Conservation (phyloP, 2,797 vertebrate species). For the Mastacembelus armatus region DNA sequence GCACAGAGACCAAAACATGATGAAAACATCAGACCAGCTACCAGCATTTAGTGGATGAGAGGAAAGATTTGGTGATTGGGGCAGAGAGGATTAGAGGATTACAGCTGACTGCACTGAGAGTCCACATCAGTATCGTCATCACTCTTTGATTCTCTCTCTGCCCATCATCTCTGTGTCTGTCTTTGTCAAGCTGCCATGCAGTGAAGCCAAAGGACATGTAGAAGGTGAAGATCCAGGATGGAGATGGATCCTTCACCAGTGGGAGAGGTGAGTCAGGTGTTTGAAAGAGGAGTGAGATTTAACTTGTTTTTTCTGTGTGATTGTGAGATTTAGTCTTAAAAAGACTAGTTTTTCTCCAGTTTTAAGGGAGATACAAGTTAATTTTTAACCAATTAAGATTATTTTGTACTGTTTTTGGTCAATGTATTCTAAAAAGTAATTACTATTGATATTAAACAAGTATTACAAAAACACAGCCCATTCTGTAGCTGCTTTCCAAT, state of each 20-base stretch:
- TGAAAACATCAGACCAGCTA: constrained; percentile 38
- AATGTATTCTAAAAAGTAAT: background rate
- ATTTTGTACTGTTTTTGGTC: background rate
- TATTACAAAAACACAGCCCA: background rate
- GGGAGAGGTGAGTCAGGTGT: constrained; percentile 38
- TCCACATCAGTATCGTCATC: constrained; percentile 41
- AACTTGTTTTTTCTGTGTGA: background rate
- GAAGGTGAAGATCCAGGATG: background rate
- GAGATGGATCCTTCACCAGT: background rate
- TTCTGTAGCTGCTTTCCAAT: too few species aligned
- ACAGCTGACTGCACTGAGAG: constrained; percentile 41
- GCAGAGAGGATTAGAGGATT: constrained; percentile 75
- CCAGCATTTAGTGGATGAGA: constrained; percentile 47
- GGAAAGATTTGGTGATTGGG: constrained; percentile 65
- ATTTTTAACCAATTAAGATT: background rate
- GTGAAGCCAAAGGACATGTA: background rate
- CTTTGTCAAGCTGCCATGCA: background rate
- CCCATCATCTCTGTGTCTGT: background rate
- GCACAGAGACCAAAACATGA: constrained; percentile 1
- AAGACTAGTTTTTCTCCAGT: background rate
- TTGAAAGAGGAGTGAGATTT: background rate
- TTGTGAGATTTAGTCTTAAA: background rate
- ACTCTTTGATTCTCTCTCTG: constrained; percentile 13
- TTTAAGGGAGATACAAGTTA: background rate
- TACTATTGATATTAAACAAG: background rate